phyloP scores from a whole-genome alignment of 2,888 invertebrate genomes.

The Autographa gamma region DNA sequence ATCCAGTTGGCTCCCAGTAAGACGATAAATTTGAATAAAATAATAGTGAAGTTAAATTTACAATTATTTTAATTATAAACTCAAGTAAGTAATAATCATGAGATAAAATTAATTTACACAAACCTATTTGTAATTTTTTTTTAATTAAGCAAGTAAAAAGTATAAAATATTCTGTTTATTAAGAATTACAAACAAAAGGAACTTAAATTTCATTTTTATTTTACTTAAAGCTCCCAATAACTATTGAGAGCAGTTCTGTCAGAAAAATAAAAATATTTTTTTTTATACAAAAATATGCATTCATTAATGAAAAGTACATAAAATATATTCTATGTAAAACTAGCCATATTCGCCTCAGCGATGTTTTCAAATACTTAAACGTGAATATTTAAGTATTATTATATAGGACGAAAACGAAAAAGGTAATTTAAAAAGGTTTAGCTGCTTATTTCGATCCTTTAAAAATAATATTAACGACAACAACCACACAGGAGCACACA shows the following conservation, averaged over 20 bases:
- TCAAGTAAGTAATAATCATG: background rate
- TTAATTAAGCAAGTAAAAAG: background rate
- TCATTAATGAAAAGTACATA: background rate
- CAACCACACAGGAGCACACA: background rate
- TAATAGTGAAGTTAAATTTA: background rate
- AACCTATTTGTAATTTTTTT: background rate
- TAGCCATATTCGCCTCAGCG: background rate
- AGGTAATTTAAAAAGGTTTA: background rate
- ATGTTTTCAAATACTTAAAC: background rate
- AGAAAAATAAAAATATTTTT: background rate
- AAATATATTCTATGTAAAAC: background rate
- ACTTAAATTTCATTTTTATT: constrained; percentile 1
- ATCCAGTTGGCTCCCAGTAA: background rate
- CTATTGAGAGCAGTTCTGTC: background rate
- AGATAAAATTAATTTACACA: background rate
- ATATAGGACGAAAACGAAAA: background rate
- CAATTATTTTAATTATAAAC: background rate
- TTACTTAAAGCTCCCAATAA: background rate
- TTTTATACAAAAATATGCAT: constrained; percentile 3
- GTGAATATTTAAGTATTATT: too few relatives aligned
- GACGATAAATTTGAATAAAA: too few relatives aligned
- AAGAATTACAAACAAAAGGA: constrained; percentile 1
- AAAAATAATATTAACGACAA: background rate
- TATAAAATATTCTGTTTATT: background rate
- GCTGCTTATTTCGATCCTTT: background rate